These are phyloP conservation scores for Epinephelus malabaricus DNA, from an alignment of 2,797 vertebrate genomes.

Conservation along the genomic window DNA sequence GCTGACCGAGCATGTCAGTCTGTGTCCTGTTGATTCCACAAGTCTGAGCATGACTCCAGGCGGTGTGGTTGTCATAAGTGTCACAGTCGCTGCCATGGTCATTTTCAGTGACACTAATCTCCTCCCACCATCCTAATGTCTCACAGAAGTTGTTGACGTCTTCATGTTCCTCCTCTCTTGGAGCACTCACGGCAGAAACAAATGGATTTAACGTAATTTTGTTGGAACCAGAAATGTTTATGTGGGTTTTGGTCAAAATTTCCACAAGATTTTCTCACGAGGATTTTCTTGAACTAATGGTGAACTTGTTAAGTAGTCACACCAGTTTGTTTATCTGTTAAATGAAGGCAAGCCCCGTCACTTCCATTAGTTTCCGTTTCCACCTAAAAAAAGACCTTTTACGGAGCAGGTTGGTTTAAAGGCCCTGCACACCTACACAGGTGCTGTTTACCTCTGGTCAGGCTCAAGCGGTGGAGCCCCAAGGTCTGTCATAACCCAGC, in stretches of 20 bases:
- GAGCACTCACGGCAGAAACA: not conserved
- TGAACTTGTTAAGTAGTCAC: not conserved
- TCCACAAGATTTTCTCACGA: not conserved
- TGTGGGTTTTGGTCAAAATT: not conserved
- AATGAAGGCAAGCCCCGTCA: not conserved
- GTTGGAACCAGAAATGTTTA: not conserved
- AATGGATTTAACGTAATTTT: constrained; percentile 12
- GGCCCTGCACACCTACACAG: not conserved
- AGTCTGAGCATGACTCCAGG: constrained; percentile 41
- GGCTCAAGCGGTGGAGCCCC: not conserved
- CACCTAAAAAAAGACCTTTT: not conserved
- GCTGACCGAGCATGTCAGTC: constrained; percentile 49
- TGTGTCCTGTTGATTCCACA: constrained; percentile 42
- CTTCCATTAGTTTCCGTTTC: not conserved
- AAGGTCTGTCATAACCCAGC: too few relatives aligned
- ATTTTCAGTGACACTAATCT: constrained; percentile 43
- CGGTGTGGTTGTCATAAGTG: constrained; percentile 46
- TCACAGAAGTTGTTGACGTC: constrained; percentile 16
- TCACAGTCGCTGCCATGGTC: constrained; percentile 30
- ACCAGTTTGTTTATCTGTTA: not conserved
- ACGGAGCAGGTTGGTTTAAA: not conserved
- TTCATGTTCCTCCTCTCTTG: not conserved
- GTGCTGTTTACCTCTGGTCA: not conserved
- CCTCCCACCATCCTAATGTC: constrained; percentile 19
- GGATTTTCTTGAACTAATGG: not conserved